These are phyloP conservation scores for Cyclophora albipunctata DNA, from an alignment of 2,888 invertebrate genomes.

Conservation along the genomic window DNA sequence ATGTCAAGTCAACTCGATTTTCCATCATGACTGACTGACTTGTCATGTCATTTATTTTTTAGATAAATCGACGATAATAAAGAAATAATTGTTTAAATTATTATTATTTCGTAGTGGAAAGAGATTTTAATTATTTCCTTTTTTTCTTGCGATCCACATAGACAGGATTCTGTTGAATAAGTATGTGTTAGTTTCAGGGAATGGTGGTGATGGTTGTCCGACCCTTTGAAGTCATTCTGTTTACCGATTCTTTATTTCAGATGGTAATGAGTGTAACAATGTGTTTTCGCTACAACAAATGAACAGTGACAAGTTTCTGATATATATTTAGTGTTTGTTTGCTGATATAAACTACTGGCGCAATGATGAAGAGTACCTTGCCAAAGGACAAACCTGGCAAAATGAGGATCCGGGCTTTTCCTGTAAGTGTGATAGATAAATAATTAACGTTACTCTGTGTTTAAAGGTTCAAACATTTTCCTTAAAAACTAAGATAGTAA, in stretches of 20 bases:
- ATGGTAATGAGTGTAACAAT: slow-evolving; percentile 60
- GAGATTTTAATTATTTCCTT: too few relatives aligned
- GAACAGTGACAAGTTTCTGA: slow-evolving; percentile 41
- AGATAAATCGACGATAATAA: slow-evolving; percentile 12
- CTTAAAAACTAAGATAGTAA: too few relatives aligned
- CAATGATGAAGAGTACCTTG: slow-evolving; percentile 84
- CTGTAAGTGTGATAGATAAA: slow-evolving; percentile 80
- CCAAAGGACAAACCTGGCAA: slow-evolving; percentile 93
- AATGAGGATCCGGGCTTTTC: slow-evolving; percentile 98
- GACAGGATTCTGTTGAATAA: too few relatives aligned
- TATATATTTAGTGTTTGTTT: slow-evolving; percentile 46
- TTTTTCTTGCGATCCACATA: too few relatives aligned
- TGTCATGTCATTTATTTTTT: slow-evolving; percentile 23
- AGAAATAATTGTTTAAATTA: too few relatives aligned
- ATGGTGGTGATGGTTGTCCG: slow-evolving; percentile 9
- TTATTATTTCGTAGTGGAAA: too few relatives aligned
- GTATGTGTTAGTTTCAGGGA: slow-evolving; percentile 1
- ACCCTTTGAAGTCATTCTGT: slow-evolving; percentile 19
- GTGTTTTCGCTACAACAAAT: slow-evolving; percentile 60
- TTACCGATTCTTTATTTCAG: slow-evolving; percentile 51
- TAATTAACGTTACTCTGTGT: too few relatives aligned
- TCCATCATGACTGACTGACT: slow-evolving; percentile 26
- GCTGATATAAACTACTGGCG: slow-evolving; percentile 40
- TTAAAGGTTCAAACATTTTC: too few relatives aligned
- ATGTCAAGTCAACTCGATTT: slow-evolving; percentile 26